A percentile compares a stretch with the other conserved stretches of the same genome.
These are phyloP conservation scores for Drosophila malerkotliana DNA, from an alignment of 1,140 invertebrate species.

Conservation along the genomic window DNA sequence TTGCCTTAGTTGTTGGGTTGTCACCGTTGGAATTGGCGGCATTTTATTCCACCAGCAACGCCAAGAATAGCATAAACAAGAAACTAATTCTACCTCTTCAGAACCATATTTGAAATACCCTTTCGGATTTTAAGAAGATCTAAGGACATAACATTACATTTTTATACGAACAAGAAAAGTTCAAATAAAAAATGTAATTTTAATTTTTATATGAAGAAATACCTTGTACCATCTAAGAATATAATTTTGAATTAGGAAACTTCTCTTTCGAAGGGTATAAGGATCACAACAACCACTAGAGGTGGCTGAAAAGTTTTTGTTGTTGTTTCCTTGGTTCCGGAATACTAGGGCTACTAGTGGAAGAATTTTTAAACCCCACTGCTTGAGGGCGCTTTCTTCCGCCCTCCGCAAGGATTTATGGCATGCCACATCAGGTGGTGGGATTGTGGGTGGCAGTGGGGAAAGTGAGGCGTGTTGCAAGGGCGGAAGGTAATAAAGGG, in stretches of 20 bases:
- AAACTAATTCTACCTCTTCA: not conserved
- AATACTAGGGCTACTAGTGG: slow-evolving; percentile 26
- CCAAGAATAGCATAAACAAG: slow-evolving; percentile 26
- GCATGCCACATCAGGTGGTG: slow-evolving; percentile 53
- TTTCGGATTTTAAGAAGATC: not conserved
- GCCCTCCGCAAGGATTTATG: slow-evolving; percentile 60
- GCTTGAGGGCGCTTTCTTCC: slow-evolving; percentile 33
- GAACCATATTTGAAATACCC: not conserved
- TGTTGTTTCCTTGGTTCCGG: slow-evolving; percentile 77
- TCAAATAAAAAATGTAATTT: not conserved
- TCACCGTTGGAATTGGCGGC: slow-evolving; percentile 64
- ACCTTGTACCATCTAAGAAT: not conserved
- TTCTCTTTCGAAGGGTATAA: slow-evolving; percentile 3
- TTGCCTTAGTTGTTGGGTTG: slow-evolving; percentile 52
- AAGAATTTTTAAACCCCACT: slow-evolving; percentile 47
- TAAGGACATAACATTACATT: too few species aligned
- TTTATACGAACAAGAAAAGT: not conserved
- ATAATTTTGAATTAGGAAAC: not conserved
- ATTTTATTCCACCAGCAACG: slow-evolving; percentile 55
- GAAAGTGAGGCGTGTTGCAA: slow-evolving; percentile 24
- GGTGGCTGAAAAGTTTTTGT: slow-evolving; percentile 43
- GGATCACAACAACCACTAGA: slow-evolving; percentile 38
- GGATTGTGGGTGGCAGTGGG: slow-evolving; percentile 16
- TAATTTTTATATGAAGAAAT: not conserved
- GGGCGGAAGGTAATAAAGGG: slow-evolving; percentile 14